Base-by-base conservation (phyloP, 2,888 invertebrate species). In the Asteroscopus sphinx region DNA sequence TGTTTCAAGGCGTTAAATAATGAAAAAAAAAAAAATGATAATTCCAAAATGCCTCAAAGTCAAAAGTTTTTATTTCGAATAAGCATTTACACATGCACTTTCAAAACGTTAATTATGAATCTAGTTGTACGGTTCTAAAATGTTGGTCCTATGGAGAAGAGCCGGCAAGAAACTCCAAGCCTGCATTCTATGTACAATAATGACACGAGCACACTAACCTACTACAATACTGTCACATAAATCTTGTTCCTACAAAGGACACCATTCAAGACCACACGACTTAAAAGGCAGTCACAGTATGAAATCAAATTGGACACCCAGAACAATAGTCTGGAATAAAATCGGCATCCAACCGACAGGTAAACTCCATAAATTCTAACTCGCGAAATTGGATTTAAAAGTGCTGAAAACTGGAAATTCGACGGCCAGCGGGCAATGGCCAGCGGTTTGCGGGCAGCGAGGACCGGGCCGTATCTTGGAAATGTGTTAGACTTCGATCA, bases 301-400 rank as follows among this genome's bases (percentile, higher is more conserved):
- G 41, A 44, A 40, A 67, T 52, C n/a, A 25, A 39, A 52, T 52
- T 37, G 17, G 46, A 62, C 51, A 42, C 39, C 33, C 46, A 39
- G 35, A 55, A 68, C 57, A 72, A 73, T 60, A 73, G 45, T 5
- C 25, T 2, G n/a, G 16, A 49, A 63, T 59, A 53, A 66, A 65
- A 66, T 55, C 37, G 46, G 48, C 66, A 48, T 16, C 42, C 48
- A 30, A 57, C 58, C 69, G 64, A 57, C 58, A 68, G 69, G 69
- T 72, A 55, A 61, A 68, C 64, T 76, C 65, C 73, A 80, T 79
- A 80, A 76, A 80, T 80, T 73, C 68, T 55, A 41, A 44, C 47
- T 58, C 68, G 32, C 68, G 51, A 79, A 80, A 80, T 80, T 80
- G 77, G 75, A 80, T 80, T 79, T 73, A 76, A 80, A 77, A 80